Base-by-base conservation (phyloP, 2,888 invertebrate species). In the Platerodrilus igneus region DNA sequence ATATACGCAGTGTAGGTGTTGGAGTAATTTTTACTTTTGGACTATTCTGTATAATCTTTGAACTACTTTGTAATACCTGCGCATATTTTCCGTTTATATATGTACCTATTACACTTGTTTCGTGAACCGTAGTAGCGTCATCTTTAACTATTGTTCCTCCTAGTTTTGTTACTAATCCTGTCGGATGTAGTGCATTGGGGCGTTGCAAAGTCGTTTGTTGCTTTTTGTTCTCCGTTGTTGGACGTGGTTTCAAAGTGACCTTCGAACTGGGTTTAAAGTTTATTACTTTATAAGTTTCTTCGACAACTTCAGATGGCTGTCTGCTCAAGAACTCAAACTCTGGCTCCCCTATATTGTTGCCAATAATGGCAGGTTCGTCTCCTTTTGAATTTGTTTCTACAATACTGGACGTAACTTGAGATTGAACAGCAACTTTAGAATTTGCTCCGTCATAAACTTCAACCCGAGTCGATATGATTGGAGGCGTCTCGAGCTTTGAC, bases 101-200 rank as follows among this genome's bases (percentile, higher is more conserved):
- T 3, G 91, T 89, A 15, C 91, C 86, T 55, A 90, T 84, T n/a
- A 91, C 88, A 62, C 85, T 86, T 1, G 90, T 89, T 68, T 90
- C 89, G 60, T 87, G 86, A 4, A 90, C 79, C 0, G 89, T 89
- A 3, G 89, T 89, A 2, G 82, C 69, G 2, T 89, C 89, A 57
- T 87, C 86, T 60, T 83, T 83, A 3, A 89, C 81, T 38, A 86
- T 78, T 3, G 86, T 89, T 13, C 89, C 91, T 25, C 87, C 88
- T 33, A 90, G 74, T 56, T 84, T 87, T 4, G 89, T 87, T 0
- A 91, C 86, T 37, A 90, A 70, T 3, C 89, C 89, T 1, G 86
- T 76, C 0, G 87, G 86, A 63, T 83, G 83, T 43, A 78, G 76
- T 16, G 78, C 76, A 39, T 81, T 78, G 15, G 75, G 73, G 45